Percentiles rank a stretch among this genome's conserved stretches.
Conservation (phyloP, 2,888 invertebrate genomes). For the Megalurothrips usitatus region DNA sequence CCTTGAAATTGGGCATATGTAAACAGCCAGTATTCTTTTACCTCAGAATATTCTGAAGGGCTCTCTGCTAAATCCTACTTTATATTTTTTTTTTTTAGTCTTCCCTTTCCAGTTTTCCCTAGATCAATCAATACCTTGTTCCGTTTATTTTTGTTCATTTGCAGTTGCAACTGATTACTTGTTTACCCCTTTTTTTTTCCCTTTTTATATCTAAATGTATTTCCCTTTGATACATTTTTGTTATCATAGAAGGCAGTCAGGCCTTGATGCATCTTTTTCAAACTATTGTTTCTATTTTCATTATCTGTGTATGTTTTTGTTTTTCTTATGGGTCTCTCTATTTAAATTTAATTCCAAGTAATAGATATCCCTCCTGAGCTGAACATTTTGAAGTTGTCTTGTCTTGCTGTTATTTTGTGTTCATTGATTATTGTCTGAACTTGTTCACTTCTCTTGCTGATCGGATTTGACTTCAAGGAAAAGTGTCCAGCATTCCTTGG, state of each 20-base stretch:
- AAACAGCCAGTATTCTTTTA: background rate
- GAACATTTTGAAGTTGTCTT: too few species aligned
- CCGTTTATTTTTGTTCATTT: background rate
- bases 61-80: background rate
- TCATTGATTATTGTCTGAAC: too few species aligned
- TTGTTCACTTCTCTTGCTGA: background rate
- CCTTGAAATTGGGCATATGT: background rate
- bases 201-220: background rate
- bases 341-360: background rate
- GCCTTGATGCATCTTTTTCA: background rate
- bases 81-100: background rate
- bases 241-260: too few species aligned
- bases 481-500: background rate
- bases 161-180: background rate
- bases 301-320: background rate
- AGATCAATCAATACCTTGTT: background rate
- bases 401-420: too few species aligned
- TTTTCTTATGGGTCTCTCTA: background rate
- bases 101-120: too few species aligned
- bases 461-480: background rate
- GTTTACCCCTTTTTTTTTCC: background rate
- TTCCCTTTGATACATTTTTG: background rate
- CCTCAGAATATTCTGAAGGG: background rate
- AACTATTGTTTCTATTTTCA: background rate
- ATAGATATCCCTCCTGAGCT: background rate